Base-by-base conservation (phyloP, 2,113 vertebrate genomes). In the Lamprotornis superbus region DNA sequence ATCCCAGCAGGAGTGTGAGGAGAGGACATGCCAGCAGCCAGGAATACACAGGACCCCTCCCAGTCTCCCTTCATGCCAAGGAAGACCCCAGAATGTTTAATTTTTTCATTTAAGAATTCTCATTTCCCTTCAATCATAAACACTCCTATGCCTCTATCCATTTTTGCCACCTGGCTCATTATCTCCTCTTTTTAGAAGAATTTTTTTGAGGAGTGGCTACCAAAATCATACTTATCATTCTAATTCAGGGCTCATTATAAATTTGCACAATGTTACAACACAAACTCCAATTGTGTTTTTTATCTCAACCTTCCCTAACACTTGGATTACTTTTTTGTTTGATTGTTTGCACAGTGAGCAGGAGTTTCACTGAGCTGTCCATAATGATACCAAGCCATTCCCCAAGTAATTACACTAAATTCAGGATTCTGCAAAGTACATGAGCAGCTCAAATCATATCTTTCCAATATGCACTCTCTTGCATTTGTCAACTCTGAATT, bases 401-500 rank as follows among this genome's bases (percentile, higher is more conserved):
- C 71, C 52, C 39, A 67, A 65, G 49, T 75, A 94, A 95, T 92
- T 86, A 74, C 23, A 64, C 31, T 53, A 71, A 92, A 92, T 89
- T 92, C 90, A 87, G 52, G 49, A 92, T 60, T 87, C 73, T 90
- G 37, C 40, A 95, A 88, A 90, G 75, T 35, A 81, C 56, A 84
- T 0, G 4, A 96, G 73, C 76, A 78, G 65, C 53, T 88, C 60
- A 92, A 68, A 84, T 89, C 3, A 12, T 42, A 40, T 81, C 60
- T 78, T 90, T 53, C 76, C 49, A 71, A 93, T 60, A 68, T 57
- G 44, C 73, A 92, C 81, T 95, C 83, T 81, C 79, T 83, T 89
- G 56, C 64, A 75, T 94, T 96, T 93, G 52, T 93, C 88, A 90
- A 33, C 60, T 56, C 44, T 35, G 64, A 94, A 96, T 93, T 93